Evolutionary conservation across 2,113 vertebrate genomes (phyloP).

Genomic region (Epinephelus fuscoguttatus): DNA sequence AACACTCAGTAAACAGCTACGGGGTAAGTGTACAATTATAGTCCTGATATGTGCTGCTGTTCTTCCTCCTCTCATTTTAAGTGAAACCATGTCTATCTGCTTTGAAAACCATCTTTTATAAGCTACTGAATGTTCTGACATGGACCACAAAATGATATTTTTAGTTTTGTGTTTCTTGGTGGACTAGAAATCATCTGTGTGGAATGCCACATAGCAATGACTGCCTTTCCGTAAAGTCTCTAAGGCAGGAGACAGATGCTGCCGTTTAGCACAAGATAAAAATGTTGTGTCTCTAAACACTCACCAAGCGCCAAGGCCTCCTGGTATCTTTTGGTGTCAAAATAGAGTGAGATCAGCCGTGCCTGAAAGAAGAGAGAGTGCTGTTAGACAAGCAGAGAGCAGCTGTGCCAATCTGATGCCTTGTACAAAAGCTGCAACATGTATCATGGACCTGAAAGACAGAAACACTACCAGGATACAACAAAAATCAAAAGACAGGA

Average conservation of each 20-base stretch:
- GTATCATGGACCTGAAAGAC: not conserved
- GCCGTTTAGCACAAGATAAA: not conserved
- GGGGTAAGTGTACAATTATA: not conserved
- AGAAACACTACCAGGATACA: not conserved
- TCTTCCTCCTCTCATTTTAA: not conserved
- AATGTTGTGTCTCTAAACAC: constrained; percentile 48
- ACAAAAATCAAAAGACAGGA: not conserved
- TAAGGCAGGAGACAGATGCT: constrained; percentile 7
- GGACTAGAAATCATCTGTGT: not conserved
- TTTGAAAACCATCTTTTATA: not conserved
- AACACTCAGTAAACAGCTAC: not conserved
- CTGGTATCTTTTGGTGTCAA: constrained; percentile 98
- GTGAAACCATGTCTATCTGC: not conserved
- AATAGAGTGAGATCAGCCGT: constrained; percentile 97
- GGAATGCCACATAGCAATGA: not conserved
- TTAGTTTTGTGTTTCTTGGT: not conserved
- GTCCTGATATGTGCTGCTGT: not conserved
- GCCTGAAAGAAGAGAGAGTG: constrained; percentile 83
- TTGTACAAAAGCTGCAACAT: not conserved
- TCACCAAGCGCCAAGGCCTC: constrained; percentile 97
- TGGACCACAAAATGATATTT: not conserved
- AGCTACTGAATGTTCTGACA: not conserved
- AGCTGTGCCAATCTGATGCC: not conserved
- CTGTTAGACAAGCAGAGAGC: constrained; percentile 20
- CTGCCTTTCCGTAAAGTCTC: not conserved